phyloP scores from a whole-genome alignment of 2,888 invertebrate species.

The Acleris laterana region DNA sequence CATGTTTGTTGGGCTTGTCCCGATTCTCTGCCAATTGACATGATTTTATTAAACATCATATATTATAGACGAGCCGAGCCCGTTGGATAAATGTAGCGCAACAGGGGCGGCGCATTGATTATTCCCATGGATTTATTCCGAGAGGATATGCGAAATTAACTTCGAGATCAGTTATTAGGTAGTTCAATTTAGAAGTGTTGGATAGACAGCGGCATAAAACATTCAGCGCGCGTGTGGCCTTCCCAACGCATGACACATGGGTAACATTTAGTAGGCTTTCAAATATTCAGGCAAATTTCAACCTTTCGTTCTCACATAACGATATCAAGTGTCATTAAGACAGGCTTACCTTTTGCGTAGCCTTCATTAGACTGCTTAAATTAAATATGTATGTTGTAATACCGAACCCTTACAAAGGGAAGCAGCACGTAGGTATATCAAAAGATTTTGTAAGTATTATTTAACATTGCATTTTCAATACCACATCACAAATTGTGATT shows the following conservation, averaged over 20 bases:
- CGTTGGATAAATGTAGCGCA: conserved; percentile 60
- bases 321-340: conserved; percentile 39
- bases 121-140: conserved; percentile 67
- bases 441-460: background rate
- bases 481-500: conserved; percentile 20
- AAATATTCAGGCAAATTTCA: conserved; percentile 57
- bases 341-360: conserved; percentile 19
- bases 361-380: conserved; percentile 24
- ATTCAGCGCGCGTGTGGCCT: conserved; percentile 64
- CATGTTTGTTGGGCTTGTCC: conserved; percentile 80
- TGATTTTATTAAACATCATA: conserved; percentile 81
- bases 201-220: conserved; percentile 67
- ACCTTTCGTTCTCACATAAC: conserved; percentile 49
- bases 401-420: conserved; percentile 5
- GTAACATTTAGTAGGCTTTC: conserved; percentile 65
- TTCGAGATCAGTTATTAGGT: conserved; percentile 67
- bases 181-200: conserved; percentile 62
- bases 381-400: conserved; percentile 18
- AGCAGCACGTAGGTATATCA: background rate
- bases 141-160: conserved; percentile 69
- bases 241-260: conserved; percentile 63
- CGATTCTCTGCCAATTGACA: conserved; percentile 78
- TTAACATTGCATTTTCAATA: conserved; percentile 2
- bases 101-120: conserved; percentile 59
- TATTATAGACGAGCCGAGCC: conserved; percentile 57